Evolutionary conservation across 1,140 invertebrate species (phyloP).

Genomic region (Aphaenogaster ashmeadi): DNA sequence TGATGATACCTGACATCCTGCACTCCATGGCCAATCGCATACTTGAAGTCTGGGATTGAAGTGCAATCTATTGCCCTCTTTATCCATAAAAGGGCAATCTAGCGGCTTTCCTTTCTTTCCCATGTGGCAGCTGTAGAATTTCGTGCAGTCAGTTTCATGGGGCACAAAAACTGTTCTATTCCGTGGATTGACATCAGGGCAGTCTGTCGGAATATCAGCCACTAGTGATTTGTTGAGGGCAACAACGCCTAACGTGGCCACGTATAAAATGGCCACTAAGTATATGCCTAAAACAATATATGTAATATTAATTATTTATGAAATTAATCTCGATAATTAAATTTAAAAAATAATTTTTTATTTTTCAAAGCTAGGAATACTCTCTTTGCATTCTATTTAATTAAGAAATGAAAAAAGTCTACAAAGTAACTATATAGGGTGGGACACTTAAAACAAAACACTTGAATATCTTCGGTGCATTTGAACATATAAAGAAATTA

Average conservation of each 20-base stretch:
- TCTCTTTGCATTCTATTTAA: too few species aligned
- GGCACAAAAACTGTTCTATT: constrained; percentile 61
- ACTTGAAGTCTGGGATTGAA: constrained; percentile 79
- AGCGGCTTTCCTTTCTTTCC: not conserved
- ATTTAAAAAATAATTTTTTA: not conserved
- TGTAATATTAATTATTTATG: constrained; percentile 2
- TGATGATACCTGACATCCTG: constrained; percentile 64
- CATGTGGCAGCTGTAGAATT: constrained; percentile 79
- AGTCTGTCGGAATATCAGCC: constrained; percentile 26
- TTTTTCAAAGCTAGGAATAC: too few species aligned
- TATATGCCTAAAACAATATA: constrained; percentile 6
- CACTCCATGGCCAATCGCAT: constrained; percentile 79
- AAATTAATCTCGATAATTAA: not conserved
- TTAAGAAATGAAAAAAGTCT: too few species aligned
- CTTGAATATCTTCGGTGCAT: too few species aligned
- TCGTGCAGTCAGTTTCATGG: constrained; percentile 74
- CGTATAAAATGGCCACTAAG: not conserved
- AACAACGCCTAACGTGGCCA: not conserved
- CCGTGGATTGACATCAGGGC: not conserved
- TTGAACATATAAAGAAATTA: too few species aligned
- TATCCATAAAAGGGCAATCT: constrained; percentile 45
- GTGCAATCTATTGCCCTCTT: constrained; percentile 76
- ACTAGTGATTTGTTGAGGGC: not conserved
- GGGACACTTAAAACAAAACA: too few species aligned
- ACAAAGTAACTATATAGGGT: too few species aligned